Percentiles rank a stretch among this genome's conserved stretches.
These are phyloP conservation scores for Campoplex nolae DNA, from an alignment of 2,888 invertebrate species.

Conservation along the genomic window DNA sequence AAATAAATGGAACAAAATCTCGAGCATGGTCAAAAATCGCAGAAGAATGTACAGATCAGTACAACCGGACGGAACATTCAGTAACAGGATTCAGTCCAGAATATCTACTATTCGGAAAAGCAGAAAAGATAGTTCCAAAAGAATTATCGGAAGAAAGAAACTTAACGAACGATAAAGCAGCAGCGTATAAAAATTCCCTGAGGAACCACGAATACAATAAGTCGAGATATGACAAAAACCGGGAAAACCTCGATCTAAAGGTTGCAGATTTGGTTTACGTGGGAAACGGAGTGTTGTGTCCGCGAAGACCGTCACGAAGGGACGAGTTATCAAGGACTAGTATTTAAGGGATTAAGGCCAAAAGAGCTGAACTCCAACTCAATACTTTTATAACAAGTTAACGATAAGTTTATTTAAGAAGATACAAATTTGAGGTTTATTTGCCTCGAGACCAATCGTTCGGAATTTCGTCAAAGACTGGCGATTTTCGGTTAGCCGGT, in stretches of 20 bases:
- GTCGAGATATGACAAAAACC: slow-evolving; percentile 66
- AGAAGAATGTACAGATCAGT: slow-evolving; percentile 69
- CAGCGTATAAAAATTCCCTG: slow-evolving; percentile 64
- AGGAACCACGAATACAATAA: slow-evolving; percentile 69
- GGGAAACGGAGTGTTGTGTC: slow-evolving; percentile 69
- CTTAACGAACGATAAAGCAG: slow-evolving; percentile 64
- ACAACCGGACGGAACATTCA: slow-evolving; percentile 71
- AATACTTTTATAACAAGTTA: too few species aligned
- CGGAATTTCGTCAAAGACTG: too few species aligned
- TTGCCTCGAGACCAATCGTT: too few species aligned
- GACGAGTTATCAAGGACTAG: too few species aligned
- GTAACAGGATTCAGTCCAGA: slow-evolving; percentile 69
- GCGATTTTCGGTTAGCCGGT: too few species aligned
- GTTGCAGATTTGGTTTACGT: slow-evolving; percentile 70
- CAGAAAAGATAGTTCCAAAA: slow-evolving; percentile 60
- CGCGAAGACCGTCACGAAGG: too few species aligned
- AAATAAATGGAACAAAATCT: slow-evolving; percentile 68
- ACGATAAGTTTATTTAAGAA: too few species aligned
- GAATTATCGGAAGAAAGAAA: slow-evolving; percentile 63
- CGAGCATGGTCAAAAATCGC: slow-evolving; percentile 71
- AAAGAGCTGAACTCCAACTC: too few species aligned
- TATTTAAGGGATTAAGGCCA: too few species aligned
- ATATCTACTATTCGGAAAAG: slow-evolving; percentile 69
- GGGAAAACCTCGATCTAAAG: slow-evolving; percentile 63
- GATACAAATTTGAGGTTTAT: too few species aligned